Base-by-base conservation (phyloP, 2,888 invertebrate genomes). In the Dastarcus helophoroides region DNA sequence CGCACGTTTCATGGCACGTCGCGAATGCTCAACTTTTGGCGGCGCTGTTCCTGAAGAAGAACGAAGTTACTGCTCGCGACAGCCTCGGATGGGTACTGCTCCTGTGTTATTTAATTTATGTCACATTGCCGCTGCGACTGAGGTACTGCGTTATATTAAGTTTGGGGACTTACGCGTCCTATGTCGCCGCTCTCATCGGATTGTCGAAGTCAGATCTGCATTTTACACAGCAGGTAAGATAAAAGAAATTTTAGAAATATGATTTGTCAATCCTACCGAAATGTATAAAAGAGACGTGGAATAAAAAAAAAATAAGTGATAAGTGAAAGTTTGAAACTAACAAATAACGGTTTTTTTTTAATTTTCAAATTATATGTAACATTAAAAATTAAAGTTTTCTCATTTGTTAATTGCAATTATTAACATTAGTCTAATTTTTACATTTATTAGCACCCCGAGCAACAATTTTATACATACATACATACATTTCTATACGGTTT, bases 11-110 rank as follows among this genome's bases (percentile, higher is more conserved):
- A 17, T 80, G 78, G 70, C 64, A 74, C 36, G 58, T 73, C 14
- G 68, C 76, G 41, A 73, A 69, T 43, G 62, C 67, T 14, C 78
- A 78, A 53, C 58, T 79, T 37, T 60, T 76, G 29, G 62, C 64
- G 32, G 71, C 73, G 51, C 63, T 79, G 41, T 71, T 75, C 50
- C 60, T 76, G 37, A 73, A 75, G 51, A 60, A 62, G 50, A 56
- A 64, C 55, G 68, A 68, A 42, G 67, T 70, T 40, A 69, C 69
- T 23, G 68, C 72, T 12, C 67, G 79, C 36, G 76, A 80, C 50
- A 69, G 72, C 32, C 64, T 82, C 10, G 79, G 78, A 15, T 82
- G 82, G 81, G 68, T 75, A 14, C 62, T 83, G 36, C 63, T 83
- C 27, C 59, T 80, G 45, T 73, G 78, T 47, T 84, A 80, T 54